Base-by-base conservation (phyloP, 2,888 invertebrate genomes). In the Erannis defoliaria region DNA sequence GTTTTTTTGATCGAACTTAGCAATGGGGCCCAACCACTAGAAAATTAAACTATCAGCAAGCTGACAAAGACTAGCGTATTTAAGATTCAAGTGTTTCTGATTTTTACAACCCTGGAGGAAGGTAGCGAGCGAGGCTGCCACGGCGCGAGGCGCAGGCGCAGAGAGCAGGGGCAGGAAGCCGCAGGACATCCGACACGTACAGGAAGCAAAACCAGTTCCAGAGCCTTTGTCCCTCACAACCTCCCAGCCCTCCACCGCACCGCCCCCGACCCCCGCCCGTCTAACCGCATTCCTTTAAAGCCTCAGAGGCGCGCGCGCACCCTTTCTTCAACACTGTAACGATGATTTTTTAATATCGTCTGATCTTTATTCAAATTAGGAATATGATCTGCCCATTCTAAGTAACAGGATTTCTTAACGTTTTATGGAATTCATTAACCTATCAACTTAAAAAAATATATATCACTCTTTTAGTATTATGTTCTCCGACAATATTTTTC, bases 181-280 rank as follows among this genome's bases (percentile, higher is more conserved):
- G 92, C 92, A 92, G 93, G 93, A 93, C 93, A 93, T 93, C 93
- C 93, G 93, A 93, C 91, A 92, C 93, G 90, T 89, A 93, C 93
- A 93, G 93, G 93, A 93, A 93, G 91, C 90, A 85, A 81, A 93
- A 92, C 93, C 90, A 89, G 92, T 93, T 89, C 80, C 86, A 82
- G 81, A 84, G 86, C 83, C 89, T 89, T 90, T 90, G 90, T 91
- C 89, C 91, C 90, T 87, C 86, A 71, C 88, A 81, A 80, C 85
- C 88, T 85, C 81, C 74, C 78, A 76, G 75, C 78, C 78, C 76
- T 76, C 77, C 78, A 69, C 74, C 77, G 66, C 76, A 29, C 77
- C 72, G 65, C 63, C 16, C 26, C 10, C 46, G 16, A 10, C 10
- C 71, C 76, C 73, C 81, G 76, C 80, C 79, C 71, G 82, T 80